These are phyloP conservation scores for Pseudois nayaur DNA, from an alignment of 2,113 vertebrate genomes.

Conservation along the genomic window DNA sequence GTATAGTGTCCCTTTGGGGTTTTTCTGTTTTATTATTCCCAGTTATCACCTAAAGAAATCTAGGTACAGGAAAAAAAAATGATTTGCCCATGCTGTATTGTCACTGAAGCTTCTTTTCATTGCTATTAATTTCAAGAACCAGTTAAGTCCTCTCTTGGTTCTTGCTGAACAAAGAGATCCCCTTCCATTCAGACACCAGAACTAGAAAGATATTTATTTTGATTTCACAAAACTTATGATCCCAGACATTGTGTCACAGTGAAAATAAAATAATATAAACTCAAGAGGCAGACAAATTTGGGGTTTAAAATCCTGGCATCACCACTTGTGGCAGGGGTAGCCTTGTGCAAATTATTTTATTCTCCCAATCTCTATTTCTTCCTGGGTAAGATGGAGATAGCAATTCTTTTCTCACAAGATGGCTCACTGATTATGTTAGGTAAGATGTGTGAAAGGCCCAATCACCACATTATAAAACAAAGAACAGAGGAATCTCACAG, in stretches of 20 bases:
- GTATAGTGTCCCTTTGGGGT: not conserved
- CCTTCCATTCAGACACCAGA: not conserved
- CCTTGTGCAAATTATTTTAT: not conserved
- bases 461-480: not conserved
- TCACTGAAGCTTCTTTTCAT: not conserved
- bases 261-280: not conserved
- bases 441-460: not conserved
- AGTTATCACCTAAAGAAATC: slow-evolving; percentile 20
- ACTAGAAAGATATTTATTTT: slow-evolving; percentile 27
- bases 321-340: not conserved
- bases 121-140: not conserved
- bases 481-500: not conserved
- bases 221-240: not conserved
- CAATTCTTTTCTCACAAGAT: not conserved
- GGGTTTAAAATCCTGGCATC: not conserved
- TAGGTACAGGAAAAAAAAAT: not conserved
- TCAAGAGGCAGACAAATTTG: not conserved
- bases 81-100: not conserved
- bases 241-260: not conserved
- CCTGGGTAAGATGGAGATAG: not conserved
- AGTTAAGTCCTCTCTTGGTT: not conserved
- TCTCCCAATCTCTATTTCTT: not conserved
- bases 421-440: not conserved
- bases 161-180: not conserved
- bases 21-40: slow-evolving; percentile 33